These are phyloP conservation scores for Natator depressus DNA, from an alignment of 2,113 vertebrate genomes.

Conservation along the genomic window DNA sequence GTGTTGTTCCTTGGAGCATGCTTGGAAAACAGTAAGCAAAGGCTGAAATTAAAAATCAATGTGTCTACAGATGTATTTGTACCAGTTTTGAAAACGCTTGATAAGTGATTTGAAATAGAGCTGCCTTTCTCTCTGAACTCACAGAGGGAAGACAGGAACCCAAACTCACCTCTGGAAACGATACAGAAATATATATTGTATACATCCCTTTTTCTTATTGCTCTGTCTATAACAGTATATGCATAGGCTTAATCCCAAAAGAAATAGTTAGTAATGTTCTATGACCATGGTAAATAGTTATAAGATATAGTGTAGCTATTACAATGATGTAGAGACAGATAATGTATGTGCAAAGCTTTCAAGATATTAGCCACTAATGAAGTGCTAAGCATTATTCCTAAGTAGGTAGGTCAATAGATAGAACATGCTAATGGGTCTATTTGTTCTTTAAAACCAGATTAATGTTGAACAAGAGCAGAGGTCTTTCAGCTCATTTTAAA, in stretches of 20 bases:
- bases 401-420: neutral
- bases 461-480: neutral
- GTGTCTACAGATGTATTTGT: neutral
- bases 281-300: neutral
- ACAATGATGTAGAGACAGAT: neutral
- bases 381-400: neutral
- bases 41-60: neutral
- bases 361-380: neutral
- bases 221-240: fast-evolving
- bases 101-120: neutral
- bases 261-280: neutral
- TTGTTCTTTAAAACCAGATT: neutral
- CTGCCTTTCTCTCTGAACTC: neutral
- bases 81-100: neutral
- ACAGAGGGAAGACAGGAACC: neutral
- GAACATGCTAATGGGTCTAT: neutral
- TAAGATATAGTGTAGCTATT: neutral
- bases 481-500: neutral
- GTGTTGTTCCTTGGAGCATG: neutral
- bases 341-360: neutral
- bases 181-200: neutral
- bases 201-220: neutral
- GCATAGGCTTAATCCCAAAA: neutral
- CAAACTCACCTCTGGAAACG: neutral
- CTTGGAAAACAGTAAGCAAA: neutral